Conservation (phyloP, 2,113 vertebrate genomes). For the Spilogale gracilis region DNA sequence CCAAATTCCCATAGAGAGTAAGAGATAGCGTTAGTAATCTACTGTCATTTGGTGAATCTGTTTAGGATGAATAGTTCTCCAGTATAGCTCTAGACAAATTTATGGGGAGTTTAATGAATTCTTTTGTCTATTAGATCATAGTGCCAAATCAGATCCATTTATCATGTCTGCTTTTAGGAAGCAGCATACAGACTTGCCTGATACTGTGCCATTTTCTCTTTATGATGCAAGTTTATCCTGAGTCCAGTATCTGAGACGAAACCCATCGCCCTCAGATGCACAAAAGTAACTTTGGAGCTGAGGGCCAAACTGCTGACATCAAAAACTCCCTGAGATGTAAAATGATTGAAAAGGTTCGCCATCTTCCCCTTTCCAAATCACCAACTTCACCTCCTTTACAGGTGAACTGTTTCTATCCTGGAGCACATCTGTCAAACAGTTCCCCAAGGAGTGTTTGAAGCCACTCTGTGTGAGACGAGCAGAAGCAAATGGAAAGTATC, state of each 20-base stretch:
- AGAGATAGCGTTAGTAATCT: background rate
- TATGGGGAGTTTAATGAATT: constrained; percentile 29
- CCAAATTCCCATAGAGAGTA: background rate
- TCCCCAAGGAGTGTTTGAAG: fast-evolving
- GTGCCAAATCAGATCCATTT: background rate
- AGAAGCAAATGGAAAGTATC: background rate
- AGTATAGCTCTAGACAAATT: constrained; percentile 8
- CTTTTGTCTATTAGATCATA: background rate
- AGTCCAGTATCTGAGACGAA: background rate
- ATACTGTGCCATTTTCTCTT: background rate
- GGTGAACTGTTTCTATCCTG: background rate
- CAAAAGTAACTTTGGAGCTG: background rate
- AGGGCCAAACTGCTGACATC: background rate
- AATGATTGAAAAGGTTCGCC: background rate
- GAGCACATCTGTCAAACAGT: background rate
- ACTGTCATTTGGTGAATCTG: background rate
- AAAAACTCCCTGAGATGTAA: background rate
- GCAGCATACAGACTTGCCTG: background rate
- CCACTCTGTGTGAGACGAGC: background rate
- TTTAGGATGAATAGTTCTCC: background rate
- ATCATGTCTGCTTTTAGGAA: background rate
- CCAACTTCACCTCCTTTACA: background rate
- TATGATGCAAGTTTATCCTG: background rate
- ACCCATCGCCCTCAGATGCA: background rate
- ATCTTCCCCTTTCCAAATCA: constrained; percentile 28